Base-by-base conservation (phyloP, 2,113 vertebrate species). In the Melozone crissalis region DNA sequence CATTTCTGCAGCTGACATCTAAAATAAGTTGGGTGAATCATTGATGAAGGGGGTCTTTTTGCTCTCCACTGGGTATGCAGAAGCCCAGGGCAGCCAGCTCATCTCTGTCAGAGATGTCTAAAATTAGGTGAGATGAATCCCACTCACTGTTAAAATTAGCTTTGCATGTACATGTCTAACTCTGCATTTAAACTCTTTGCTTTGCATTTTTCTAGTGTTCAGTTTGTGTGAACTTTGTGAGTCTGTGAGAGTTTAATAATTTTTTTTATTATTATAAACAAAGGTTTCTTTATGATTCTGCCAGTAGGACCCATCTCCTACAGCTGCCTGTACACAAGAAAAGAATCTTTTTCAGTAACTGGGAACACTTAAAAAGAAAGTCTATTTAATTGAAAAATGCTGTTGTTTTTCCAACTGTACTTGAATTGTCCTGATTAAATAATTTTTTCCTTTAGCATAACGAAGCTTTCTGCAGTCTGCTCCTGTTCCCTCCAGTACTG, bases 1-100 rank as follows among this genome's bases (percentile, higher is more conserved):
- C 1, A 19, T 90, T 88, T 73, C 49, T 91, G 26, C 59, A 80
- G 67, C 4, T 85, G 78, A 69, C 15, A 85, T 80, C 67, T 95
- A 83, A 96, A 94, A 80, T 88, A 86, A 73, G 26, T 54, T 58
- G 44, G n/a, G 68, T 83, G 92, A 95, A 49, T 96, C 87, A 91
- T 73, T 84, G 21, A 26, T 37, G 27, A 61, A 90, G 66, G 20
- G n/a, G n/a, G 13, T 68, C 75, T 69, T 66, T 85, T 66, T 93
- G 51, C 75, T 69, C 46, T 90, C 18, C 9, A 2, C 11, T 80
- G 41, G 67, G 31, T 90, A 54, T 57, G 51, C 58, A 79, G 54
- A 52, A 90, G 67, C 54, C 49, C 58, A 87, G 85, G 54, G 54
- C 85, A 90, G 21, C 23, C 78, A 89, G n/a, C 81, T 82, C 24